Evolutionary conservation across 2,888 invertebrate genomes (phyloP).

Genomic region (Syrphus vitripennis): DNA sequence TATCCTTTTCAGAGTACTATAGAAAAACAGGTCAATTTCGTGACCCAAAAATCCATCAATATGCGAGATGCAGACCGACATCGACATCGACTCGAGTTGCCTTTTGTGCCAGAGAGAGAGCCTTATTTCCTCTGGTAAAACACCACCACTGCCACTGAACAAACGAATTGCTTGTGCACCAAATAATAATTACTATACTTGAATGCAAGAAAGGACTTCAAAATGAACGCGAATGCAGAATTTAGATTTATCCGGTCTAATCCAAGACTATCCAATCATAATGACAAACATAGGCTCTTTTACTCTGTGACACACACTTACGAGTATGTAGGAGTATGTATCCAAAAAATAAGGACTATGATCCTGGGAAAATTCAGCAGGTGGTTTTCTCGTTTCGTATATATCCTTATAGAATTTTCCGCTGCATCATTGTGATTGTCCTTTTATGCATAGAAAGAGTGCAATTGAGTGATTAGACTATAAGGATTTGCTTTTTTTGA

Average conservation of each 20-base stretch:
- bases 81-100: conserved; percentile 44
- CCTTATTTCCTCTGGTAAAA: conserved; percentile 20
- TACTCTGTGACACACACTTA: conserved; percentile 37
- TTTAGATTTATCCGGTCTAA: conserved; percentile 68
- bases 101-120: conserved; percentile 59
- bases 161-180: conserved; percentile 52
- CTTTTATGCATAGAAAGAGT: conserved; percentile 63
- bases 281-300: conserved; percentile 45
- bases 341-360: conserved; percentile 23
- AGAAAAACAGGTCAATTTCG: conserved; percentile 55
- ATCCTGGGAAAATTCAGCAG: conserved; percentile 71
- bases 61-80: background rate
- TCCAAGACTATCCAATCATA: conserved; percentile 71
- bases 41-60: conserved; percentile 55
- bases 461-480: conserved; percentile 63
- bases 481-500: conserved; percentile 16
- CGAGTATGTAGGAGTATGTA: background rate
- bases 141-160: background rate
- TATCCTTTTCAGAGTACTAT: conserved; percentile 28
- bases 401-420: conserved; percentile 43
- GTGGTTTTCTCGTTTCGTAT: conserved; percentile 47
- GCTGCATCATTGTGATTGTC: conserved; percentile 65
- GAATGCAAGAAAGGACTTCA: conserved; percentile 58
- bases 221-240: conserved; percentile 61
- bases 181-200: conserved; percentile 49